Conservation (phyloP, 1,140 invertebrate species). For the Trinorchestia longiramus region DNA sequence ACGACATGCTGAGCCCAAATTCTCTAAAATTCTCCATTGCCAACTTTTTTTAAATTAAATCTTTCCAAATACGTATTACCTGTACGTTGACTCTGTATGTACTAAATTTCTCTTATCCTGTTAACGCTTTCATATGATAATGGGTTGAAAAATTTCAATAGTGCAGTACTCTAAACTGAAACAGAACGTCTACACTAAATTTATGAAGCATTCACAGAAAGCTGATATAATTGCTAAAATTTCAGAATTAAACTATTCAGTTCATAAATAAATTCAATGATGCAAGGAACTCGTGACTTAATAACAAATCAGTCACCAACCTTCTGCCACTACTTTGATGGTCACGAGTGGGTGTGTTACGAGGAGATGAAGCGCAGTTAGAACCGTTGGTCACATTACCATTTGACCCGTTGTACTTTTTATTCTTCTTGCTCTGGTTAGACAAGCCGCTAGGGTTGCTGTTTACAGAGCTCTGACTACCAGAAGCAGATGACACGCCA, state of each 20-base stretch:
- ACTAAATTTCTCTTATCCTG: too few relatives aligned
- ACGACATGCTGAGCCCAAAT: too few relatives aligned
- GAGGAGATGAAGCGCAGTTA: constrained; percentile 14
- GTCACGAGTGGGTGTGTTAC: constrained; percentile 28
- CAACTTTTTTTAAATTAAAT: too few relatives aligned
- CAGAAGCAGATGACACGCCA: constrained; percentile 51
- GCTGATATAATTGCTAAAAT: too few relatives aligned
- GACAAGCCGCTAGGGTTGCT: background rate
- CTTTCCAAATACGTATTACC: too few relatives aligned
- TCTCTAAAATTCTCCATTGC: too few relatives aligned
- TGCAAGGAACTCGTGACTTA: background rate
- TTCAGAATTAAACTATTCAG: background rate
- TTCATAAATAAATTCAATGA: background rate
- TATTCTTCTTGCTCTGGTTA: constrained; percentile 28
- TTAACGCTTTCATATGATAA: too few relatives aligned
- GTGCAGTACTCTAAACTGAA: too few relatives aligned
- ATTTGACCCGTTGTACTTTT: constrained; percentile 5
- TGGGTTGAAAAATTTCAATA: too few relatives aligned
- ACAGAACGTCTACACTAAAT: too few relatives aligned
- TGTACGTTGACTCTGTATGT: too few relatives aligned
- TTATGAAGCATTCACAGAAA: too few relatives aligned
- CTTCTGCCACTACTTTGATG: constrained; percentile 37
- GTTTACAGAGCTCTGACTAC: constrained; percentile 57
- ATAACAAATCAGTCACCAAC: background rate
- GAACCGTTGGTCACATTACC: constrained; percentile 25